phyloP scores from a whole-genome alignment of 2,888 invertebrate species.

The Timandra comae region DNA sequence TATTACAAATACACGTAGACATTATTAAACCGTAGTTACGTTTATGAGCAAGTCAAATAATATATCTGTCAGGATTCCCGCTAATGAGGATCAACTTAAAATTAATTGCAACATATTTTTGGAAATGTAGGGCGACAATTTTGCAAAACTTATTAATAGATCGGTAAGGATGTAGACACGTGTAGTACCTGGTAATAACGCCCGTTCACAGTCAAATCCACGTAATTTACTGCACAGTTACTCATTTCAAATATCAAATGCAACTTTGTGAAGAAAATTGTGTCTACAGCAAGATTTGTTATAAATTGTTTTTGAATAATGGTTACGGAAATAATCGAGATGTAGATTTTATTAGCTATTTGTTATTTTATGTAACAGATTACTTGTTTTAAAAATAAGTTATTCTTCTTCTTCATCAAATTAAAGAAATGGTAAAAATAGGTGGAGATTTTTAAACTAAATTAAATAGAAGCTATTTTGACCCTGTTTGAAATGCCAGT shows the following conservation, averaged over 20 bases:
- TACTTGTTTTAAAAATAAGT: no score
- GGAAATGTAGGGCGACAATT: slow-evolving; percentile 26
- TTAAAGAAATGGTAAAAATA: no score
- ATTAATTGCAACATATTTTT: slow-evolving; percentile 40
- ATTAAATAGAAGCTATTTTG: no score
- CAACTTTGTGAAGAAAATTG: slow-evolving; percentile 10
- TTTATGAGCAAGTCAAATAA: slow-evolving; percentile 38
- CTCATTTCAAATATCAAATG: slow-evolving; percentile 10
- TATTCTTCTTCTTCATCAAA: no score
- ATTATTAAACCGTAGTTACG: slow-evolving; percentile 14
- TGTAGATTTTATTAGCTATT: no score
- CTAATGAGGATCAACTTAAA: slow-evolving; percentile 42
- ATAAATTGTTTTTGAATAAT: no score
- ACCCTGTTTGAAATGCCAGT: no score
- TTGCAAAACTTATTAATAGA: slow-evolving; percentile 12
- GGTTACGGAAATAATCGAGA: no score
- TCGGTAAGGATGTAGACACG: slow-evolving; percentile 8
- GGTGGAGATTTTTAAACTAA: no score
- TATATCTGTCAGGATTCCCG: slow-evolving; percentile 46
- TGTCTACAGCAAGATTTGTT: slow-evolving; percentile 3
- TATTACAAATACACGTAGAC: slow-evolving; percentile 23
- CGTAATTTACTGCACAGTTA: slow-evolving; percentile 8
- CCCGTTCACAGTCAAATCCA: slow-evolving; percentile 9
- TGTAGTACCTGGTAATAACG: slow-evolving; percentile 2
- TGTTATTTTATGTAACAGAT: no score